phyloP scores from a whole-genome alignment of 2,113 vertebrate species.

The Phrynosoma blainvillii region DNA sequence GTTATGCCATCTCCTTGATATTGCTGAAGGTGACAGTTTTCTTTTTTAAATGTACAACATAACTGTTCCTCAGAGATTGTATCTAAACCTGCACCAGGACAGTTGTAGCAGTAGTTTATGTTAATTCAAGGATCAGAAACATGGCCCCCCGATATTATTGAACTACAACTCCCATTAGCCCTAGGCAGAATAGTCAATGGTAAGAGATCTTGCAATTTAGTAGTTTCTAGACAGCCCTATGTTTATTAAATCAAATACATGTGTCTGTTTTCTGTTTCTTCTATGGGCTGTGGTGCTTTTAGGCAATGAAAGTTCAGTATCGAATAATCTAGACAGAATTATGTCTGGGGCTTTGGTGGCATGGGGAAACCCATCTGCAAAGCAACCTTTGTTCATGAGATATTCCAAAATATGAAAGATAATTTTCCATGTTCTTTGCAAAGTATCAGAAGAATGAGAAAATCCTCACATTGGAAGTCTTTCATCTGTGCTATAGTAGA shows the following conservation, averaged over 20 bases:
- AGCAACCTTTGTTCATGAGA: background rate
- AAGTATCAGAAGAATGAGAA: constrained; percentile 17
- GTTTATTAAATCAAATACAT: too few species aligned
- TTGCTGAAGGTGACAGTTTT: too few species aligned
- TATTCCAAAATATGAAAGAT: background rate
- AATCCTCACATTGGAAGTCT: constrained; percentile 28
- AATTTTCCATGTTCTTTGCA: background rate
- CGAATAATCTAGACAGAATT: too few species aligned
- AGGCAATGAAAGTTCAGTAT: too few species aligned
- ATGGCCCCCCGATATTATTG: background rate
- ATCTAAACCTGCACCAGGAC: background rate
- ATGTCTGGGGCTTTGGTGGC: background rate
- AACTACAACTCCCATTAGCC: background rate
- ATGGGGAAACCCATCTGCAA: background rate
- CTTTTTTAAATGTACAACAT: too few species aligned
- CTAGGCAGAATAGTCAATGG: background rate
- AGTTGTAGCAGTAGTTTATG: background rate
- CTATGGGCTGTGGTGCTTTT: too few species aligned
- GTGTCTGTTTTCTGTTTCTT: too few species aligned
- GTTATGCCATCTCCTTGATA: background rate
- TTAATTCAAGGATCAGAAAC: background rate
- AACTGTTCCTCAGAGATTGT: too few species aligned
- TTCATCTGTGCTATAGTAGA: constrained; percentile 36
- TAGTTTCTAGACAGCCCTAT: background rate
- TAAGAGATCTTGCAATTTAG: background rate